These are phyloP conservation scores for Drosophila varians DNA, from an alignment of 1,140 invertebrate genomes.

Conservation along the genomic window DNA sequence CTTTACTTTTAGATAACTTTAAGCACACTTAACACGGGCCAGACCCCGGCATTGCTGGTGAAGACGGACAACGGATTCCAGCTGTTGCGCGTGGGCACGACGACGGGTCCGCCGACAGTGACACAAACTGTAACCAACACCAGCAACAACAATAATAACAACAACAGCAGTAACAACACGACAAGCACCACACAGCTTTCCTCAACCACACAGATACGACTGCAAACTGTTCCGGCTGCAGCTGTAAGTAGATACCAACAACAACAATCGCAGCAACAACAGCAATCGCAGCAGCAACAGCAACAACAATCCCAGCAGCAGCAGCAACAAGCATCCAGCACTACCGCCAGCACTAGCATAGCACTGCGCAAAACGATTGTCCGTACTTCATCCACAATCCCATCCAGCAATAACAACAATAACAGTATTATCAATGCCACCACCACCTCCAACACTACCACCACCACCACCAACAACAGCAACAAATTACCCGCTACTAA, in stretches of 20 bases:
- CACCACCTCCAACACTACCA: conserved; percentile 65
- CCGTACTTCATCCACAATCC: conserved; percentile 80
- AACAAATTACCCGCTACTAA: conserved; percentile 78
- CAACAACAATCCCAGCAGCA: conserved; percentile 59
- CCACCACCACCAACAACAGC: conserved; percentile 76
- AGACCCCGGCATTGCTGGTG: conserved; percentile 91
- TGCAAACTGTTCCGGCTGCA: conserved; percentile 85
- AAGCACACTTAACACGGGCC: conserved; percentile 92
- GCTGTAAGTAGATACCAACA: conserved; percentile 86
- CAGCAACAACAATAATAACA: conserved; percentile 49
- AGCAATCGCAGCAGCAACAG: conserved; percentile 38
- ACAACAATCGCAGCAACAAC: conserved; percentile 56
- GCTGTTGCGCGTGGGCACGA: conserved; percentile 92
- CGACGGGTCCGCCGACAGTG: conserved; percentile 85
- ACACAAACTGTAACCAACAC: conserved; percentile 81
- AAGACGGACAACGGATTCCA: conserved; percentile 98
- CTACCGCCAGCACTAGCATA: conserved; percentile 83
- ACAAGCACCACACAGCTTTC: conserved; percentile 77
- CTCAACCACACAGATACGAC: conserved; percentile 84
- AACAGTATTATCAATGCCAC: conserved; percentile 53
- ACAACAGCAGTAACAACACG: conserved; percentile 44
- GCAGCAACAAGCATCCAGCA: conserved; percentile 65
- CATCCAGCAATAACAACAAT: conserved; percentile 73
- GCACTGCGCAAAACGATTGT: conserved; percentile 86
- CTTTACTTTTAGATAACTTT: conserved; percentile 89